Percentiles rank a stretch among this genome's conserved stretches.
These are phyloP conservation scores for Agonopterix heracliana DNA, from an alignment of 2,888 invertebrate species.

Conservation along the genomic window DNA sequence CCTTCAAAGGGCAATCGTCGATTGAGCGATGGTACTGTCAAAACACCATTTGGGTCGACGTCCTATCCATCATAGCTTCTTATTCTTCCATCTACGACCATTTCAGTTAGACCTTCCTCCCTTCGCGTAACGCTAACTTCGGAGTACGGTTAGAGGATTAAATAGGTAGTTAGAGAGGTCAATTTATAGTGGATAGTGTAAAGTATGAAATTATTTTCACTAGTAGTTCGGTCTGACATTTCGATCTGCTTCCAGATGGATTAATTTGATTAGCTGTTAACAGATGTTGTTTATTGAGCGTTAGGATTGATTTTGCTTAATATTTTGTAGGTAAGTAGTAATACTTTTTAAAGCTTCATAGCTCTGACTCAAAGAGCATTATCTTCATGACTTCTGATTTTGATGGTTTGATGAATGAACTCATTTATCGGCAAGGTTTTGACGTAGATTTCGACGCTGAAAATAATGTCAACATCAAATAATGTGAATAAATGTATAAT, in stretches of 20 bases:
- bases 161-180: conserved; percentile 17
- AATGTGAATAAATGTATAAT: too few relatives aligned
- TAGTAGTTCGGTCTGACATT: conserved; percentile 66
- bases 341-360: too few relatives aligned
- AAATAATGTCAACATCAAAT: too few relatives aligned
- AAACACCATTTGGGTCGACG: conserved; percentile 60
- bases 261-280: conserved; percentile 70
- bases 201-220: conserved; percentile 66
- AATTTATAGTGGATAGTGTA: conserved; percentile 23
- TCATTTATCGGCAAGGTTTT: too few relatives aligned
- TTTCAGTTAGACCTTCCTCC: conserved; percentile 22
- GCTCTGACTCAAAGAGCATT: too few relatives aligned
- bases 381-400: too few relatives aligned
- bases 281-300: conserved; percentile 47
- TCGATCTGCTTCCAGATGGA: conserved; percentile 73
- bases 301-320: too few relatives aligned
- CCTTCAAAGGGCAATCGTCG: conserved; percentile 62
- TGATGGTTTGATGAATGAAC: too few relatives aligned
- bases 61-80: conserved; percentile 64
- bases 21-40: conserved; percentile 69
- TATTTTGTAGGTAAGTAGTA: too few relatives aligned
- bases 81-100: conserved; percentile 41
- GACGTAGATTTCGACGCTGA: too few relatives aligned
- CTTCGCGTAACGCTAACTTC: conserved; percentile 5
- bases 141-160: conserved; percentile 6